Percentiles rank a stretch among this genome's conserved stretches.
Evolutionary conservation across 2,797 vertebrate genomes (phyloP).

Genomic region (Sebastes reedi): DNA sequence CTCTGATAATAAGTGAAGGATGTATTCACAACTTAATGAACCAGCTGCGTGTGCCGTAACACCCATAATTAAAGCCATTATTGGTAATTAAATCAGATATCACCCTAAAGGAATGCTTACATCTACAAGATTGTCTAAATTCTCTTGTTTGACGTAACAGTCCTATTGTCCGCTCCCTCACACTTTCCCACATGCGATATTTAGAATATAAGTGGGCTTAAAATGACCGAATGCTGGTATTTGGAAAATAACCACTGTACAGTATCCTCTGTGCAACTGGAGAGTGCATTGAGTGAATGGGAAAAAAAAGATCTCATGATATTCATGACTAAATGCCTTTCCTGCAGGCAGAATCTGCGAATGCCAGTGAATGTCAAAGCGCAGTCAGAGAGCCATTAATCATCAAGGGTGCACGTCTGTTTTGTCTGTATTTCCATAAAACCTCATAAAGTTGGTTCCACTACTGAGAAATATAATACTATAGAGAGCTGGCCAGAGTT

Average conservation of each 20-base stretch:
- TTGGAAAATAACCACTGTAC: conserved; percentile 20
- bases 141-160: not conserved
- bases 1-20: not conserved
- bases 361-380: conserved; percentile 15
- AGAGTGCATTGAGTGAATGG: conserved; percentile 27
- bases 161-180: not conserved
- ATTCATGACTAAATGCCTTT: conserved; percentile 19
- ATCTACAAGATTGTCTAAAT: not conserved
- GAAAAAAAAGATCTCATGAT: conserved; percentile 35
- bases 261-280: not conserved
- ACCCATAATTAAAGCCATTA: conserved; percentile 18
- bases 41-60: conserved; percentile 7
- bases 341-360: conserved; percentile 8
- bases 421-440: conserved; percentile 31
- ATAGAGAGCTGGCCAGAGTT: not conserved
- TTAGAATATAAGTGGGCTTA: not conserved
- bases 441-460: conserved; percentile 1
- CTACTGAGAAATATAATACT: conserved; percentile 10
- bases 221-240: conserved; percentile 23
- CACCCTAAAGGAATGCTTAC: conserved; percentile 9
- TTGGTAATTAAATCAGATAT: conserved; percentile 14
- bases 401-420: conserved; percentile 12
- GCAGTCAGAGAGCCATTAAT: conserved; percentile 30
- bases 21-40: conserved; percentile 4
- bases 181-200: conserved; percentile 19